Conservation (phyloP, 2,113 vertebrate species). For the Nestor notabilis region DNA sequence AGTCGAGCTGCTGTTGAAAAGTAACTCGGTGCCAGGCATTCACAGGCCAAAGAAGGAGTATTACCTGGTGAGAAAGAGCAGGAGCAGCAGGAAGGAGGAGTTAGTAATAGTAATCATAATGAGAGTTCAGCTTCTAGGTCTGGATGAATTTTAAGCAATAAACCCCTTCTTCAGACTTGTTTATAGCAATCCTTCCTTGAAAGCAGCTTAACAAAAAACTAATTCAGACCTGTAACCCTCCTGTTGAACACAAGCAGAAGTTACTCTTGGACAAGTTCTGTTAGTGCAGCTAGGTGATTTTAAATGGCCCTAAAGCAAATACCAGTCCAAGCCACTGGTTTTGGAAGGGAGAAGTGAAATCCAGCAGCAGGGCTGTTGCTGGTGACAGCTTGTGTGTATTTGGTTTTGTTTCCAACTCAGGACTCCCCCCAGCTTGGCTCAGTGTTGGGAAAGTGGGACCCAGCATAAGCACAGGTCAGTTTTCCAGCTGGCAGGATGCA, state of each 20-base stretch:
- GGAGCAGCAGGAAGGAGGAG: neutral
- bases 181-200: neutral
- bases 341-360: neutral
- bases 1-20: neutral
- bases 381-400: neutral
- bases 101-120: neutral
- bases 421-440: neutral
- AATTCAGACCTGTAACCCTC: neutral
- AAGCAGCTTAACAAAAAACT: neutral
- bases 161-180: neutral
- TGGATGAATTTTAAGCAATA: neutral
- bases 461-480: neutral
- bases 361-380: neutral
- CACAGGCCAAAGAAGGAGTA: neutral
- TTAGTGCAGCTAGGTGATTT: fast-evolving
- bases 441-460: neutral
- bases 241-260: neutral
- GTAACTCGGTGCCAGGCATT: neutral
- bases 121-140: neutral
- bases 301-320: neutral
- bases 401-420: neutral
- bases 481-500: neutral
- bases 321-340: neutral
- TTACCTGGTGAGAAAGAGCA: neutral
- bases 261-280: neutral